Evolutionary conservation across 1,140 invertebrate species (phyloP).

Genomic region (Drosophila nigrodunni): DNA sequence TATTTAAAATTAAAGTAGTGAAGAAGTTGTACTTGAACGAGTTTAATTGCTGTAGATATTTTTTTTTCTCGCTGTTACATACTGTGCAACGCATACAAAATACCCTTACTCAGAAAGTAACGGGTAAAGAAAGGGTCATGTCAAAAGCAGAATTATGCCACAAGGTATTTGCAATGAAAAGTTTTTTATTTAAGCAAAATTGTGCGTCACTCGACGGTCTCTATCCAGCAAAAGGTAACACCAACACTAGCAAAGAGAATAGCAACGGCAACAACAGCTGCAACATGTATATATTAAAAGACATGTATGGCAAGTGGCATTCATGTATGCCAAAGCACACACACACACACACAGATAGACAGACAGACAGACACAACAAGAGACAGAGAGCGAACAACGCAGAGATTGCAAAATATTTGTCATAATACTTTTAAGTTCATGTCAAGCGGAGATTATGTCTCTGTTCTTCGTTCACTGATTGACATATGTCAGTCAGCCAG

Average conservation of each 20-base stretch:
- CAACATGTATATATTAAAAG: constrained; percentile 3
- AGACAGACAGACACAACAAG: neutral
- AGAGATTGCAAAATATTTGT: constrained; percentile 80
- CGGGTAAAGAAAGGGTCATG: constrained; percentile 55
- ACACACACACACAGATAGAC: neutral
- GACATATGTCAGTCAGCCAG: constrained; percentile 67
- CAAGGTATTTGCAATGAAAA: constrained; percentile 68
- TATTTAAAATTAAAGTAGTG: too few species aligned
- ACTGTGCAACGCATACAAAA: neutral
- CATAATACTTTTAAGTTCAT: constrained; percentile 82
- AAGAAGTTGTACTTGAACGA: too few species aligned
- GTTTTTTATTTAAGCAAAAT: constrained; percentile 75
- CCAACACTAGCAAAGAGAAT: constrained; percentile 17
- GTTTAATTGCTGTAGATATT: too few species aligned
- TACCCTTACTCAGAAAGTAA: neutral
- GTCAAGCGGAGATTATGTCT: constrained; percentile 74
- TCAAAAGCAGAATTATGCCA: constrained; percentile 67
- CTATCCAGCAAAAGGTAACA: constrained; percentile 13
- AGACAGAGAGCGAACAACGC: constrained; percentile 16
- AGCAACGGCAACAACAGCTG: constrained; percentile 7
- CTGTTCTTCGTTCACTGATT: constrained; percentile 65
- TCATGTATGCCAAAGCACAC: neutral
- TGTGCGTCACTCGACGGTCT: constrained; percentile 30
- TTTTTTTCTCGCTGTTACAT: too few species aligned
- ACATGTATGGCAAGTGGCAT: constrained; percentile 2